These are phyloP conservation scores for Ammospiza nelsoni DNA, from an alignment of 2,113 vertebrate species.

Conservation along the genomic window DNA sequence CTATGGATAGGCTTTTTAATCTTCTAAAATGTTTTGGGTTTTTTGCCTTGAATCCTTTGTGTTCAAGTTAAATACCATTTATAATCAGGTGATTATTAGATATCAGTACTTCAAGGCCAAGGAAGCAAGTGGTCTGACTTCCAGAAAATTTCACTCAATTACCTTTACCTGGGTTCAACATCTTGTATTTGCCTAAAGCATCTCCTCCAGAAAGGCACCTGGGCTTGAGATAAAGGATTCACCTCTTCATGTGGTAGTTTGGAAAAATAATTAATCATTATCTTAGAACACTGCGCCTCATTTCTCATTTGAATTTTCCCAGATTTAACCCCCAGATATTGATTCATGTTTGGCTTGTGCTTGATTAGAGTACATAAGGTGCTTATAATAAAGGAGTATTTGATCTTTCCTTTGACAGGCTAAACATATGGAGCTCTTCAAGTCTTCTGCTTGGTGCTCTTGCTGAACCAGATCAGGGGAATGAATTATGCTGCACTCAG, in stretches of 20 bases:
- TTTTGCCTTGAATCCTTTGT: background rate
- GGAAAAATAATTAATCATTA: background rate
- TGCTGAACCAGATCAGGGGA: background rate
- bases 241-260: background rate
- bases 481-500: background rate
- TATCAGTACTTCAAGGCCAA: background rate
- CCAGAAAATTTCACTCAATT: background rate
- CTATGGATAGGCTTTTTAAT: background rate
- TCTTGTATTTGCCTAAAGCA: background rate
- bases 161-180: background rate
- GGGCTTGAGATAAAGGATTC: background rate
- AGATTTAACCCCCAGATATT: slow-evolving; percentile 12
- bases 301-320: slow-evolving; percentile 16
- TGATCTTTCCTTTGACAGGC: background rate
- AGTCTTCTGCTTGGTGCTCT: background rate
- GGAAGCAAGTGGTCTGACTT: background rate
- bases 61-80: background rate
- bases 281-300: background rate
- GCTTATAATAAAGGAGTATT: background rate
- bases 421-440: slow-evolving; percentile 43
- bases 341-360: slow-evolving; percentile 1
- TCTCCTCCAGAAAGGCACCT: slow-evolving; percentile 21
- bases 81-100: background rate
- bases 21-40: background rate
- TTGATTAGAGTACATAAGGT: background rate